Conservation (phyloP, 2,888 invertebrate species). For the Microchrysa polita region DNA sequence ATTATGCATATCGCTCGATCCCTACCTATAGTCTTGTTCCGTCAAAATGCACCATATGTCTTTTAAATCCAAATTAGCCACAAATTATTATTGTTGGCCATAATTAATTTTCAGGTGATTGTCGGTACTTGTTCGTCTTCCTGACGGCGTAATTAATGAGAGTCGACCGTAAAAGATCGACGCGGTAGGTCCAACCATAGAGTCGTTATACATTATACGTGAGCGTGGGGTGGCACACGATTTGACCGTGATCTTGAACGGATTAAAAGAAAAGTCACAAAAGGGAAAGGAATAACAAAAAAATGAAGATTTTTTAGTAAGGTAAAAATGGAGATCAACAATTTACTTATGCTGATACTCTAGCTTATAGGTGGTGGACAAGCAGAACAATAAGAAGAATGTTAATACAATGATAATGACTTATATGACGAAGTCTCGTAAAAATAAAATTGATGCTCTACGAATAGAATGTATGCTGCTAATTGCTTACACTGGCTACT, state of each 20-base stretch:
- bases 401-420: background rate
- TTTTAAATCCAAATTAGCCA: conserved; percentile 28
- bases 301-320: background rate
- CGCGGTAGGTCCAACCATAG: conserved; percentile 35
- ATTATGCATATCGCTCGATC: too few species aligned
- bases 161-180: conserved; percentile 34
- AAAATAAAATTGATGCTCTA: too few species aligned
- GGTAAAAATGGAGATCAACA: background rate
- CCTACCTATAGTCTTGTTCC: too few species aligned
- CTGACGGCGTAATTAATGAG: conserved; percentile 43
- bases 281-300: background rate
- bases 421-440: too few species aligned
- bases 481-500: too few species aligned
- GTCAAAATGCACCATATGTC: conserved; percentile 2
- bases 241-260: conserved; percentile 36
- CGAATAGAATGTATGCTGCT: too few species aligned
- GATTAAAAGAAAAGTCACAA: conserved; percentile 7
- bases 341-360: conserved; percentile 20
- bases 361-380: too few species aligned
- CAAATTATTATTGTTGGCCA: conserved; percentile 38
- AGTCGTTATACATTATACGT: too few species aligned
- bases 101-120: conserved; percentile 42
- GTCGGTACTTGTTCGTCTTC: conserved; percentile 43
- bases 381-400: background rate
- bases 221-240: conserved; percentile 33